Evolutionary conservation across 2,888 invertebrate genomes (phyloP), one percentile per base, ranked within the genome.

Genomic region (Chaitophorus viminalis): DNA sequence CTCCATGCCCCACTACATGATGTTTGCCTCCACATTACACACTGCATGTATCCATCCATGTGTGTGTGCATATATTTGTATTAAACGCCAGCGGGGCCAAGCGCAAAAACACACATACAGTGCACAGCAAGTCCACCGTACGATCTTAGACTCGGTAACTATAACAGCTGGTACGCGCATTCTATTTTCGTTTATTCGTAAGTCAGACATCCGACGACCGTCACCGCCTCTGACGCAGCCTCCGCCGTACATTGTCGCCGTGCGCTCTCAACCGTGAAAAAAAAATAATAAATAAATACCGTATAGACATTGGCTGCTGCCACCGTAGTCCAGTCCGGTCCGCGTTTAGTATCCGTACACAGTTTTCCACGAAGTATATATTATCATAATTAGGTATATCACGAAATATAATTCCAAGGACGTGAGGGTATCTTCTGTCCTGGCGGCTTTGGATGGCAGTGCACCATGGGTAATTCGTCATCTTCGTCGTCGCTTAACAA

Each of bases 101-200:
- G 79, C n/a, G 36, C 36, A 60, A 17, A 29, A 33, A 79, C 65
- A 36, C n/a, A 25, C 79, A 25, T 33, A 18, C 65, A 18, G 81
- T 68, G 65, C 79, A 39, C 65, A 68, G 78, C 81, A 25, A n/a
- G 21, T 60, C 60, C 60, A 25, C 39, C 11, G 31, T 65, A n/a
- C 65, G 39, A 29, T 46, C 29, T 25, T 33, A n/a, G 82, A 60
- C 74, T 54, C 54, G 76, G 46, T 25, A 31, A 31, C 39, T 9
- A n/a, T n/a, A 18, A 9, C 76, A 68, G 76, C 76, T 84, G 84
- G 84, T 68, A 8, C 68, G 72, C 52, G 33, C 74, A 75, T 68
- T 85, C 84, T 85, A 85, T 85, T 85, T 85, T 85, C 68, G 84
- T 74, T 75, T 60, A 54, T 54, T 72, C 82, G 52, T 72, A 9